A percentile compares a stretch with the other conserved stretches of the same genome.
Conservation (phyloP, 2,888 invertebrate genomes). For the Agriopis leucophaearia region DNA sequence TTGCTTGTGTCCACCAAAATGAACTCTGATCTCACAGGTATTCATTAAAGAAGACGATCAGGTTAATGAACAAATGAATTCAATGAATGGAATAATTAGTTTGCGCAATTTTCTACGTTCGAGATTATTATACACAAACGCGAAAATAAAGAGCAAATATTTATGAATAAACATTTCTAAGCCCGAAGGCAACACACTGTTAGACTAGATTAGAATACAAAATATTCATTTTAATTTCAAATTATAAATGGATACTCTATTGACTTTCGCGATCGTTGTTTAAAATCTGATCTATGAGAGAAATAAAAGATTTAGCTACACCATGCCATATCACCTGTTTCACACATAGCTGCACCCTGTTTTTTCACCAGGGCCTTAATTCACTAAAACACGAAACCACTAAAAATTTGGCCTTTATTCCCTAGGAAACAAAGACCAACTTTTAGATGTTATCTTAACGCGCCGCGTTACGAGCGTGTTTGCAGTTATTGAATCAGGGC, state of each 20-base stretch:
- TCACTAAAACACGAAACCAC: too few species aligned
- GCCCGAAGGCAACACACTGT: slow-evolving; percentile 7
- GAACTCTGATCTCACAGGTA: background rate
- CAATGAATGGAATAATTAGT: slow-evolving; percentile 17
- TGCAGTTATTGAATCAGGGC: too few species aligned
- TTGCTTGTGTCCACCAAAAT: background rate
- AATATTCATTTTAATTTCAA: slow-evolving; percentile 21
- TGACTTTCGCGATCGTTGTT: slow-evolving; percentile 12
- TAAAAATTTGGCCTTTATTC: too few species aligned
- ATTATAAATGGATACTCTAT: slow-evolving; percentile 13
- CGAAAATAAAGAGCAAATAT: slow-evolving; percentile 18
- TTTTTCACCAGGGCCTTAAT: too few species aligned
- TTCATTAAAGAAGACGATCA: slow-evolving; percentile 1
- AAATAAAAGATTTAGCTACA: too few species aligned
- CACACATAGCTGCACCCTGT: too few species aligned
- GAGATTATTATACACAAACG: slow-evolving; percentile 13
- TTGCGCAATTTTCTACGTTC: slow-evolving; percentile 10
- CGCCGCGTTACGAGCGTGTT: too few species aligned
- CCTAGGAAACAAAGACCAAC: too few species aligned
- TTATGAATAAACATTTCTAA: slow-evolving; percentile 14
- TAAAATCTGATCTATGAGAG: background rate
- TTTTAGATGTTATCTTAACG: too few species aligned
- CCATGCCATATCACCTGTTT: too few species aligned
- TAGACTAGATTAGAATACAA: slow-evolving; percentile 19
- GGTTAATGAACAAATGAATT: slow-evolving; percentile 12